These are phyloP conservation scores for Acropternis orthonyx DNA, from an alignment of 2,797 vertebrate species.

Conservation along the genomic window DNA sequence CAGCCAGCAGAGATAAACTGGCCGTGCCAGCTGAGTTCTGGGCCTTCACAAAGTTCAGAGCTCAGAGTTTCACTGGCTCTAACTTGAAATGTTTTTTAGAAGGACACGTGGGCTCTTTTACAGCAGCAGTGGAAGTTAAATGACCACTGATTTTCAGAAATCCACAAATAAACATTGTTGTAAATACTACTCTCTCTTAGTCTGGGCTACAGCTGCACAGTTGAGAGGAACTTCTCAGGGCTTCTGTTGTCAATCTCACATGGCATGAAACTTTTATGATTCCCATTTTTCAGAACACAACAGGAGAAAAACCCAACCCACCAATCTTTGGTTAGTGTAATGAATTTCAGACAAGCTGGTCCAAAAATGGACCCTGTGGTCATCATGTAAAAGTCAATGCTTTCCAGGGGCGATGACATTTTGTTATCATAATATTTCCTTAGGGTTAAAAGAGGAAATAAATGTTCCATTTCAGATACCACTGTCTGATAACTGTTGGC, in stretches of 20 bases:
- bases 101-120: not conserved
- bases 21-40: not conserved
- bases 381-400: not conserved
- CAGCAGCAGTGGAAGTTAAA: not conserved
- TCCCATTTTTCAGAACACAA: not conserved
- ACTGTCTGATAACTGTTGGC: constrained; percentile 5
- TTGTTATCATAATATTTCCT: constrained; percentile 44
- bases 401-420: not conserved
- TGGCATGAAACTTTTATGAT: not conserved
- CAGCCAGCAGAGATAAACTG: not conserved
- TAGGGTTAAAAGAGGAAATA: constrained; percentile 42
- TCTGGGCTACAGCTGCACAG: not conserved
- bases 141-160: not conserved
- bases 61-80: not conserved
- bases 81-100: not conserved
- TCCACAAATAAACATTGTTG: not conserved
- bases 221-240: not conserved
- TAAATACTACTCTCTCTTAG: not conserved
- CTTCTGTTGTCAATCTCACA: not conserved
- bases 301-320: not conserved
- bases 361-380: constrained; percentile 22
- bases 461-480: constrained; percentile 5
- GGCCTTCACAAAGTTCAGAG: not conserved
- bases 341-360: constrained; percentile 37
- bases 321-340: constrained; percentile 15